Percentiles rank a stretch among this genome's conserved stretches.
Evolutionary conservation across 2,888 invertebrate genomes (phyloP).

Genomic region (Acholoe squamosa): DNA sequence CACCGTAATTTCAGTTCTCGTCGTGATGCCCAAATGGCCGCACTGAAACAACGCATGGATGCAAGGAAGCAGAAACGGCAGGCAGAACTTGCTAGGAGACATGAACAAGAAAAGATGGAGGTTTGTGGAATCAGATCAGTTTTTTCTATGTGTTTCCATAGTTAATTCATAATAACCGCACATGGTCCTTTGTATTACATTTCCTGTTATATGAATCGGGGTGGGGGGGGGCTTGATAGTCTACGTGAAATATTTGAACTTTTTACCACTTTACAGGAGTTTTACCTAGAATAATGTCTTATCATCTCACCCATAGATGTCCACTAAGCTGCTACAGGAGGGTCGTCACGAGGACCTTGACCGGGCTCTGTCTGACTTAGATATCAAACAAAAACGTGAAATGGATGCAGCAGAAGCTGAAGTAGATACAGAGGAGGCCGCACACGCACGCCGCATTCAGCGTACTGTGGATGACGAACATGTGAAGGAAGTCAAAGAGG

Average conservation of each 20-base stretch:
- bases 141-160: too few species aligned
- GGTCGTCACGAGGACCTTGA: constrained; percentile 78
- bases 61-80: constrained; percentile 73
- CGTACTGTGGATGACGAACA: constrained; percentile 76
- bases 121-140: constrained; percentile 67
- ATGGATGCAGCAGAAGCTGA: constrained; percentile 76
- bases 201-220: too few species aligned
- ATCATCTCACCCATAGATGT: constrained; percentile 72
- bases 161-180: too few species aligned
- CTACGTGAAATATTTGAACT: too few species aligned
- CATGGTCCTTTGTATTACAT: too few species aligned
- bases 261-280: not conserved
- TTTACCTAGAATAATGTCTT: not conserved
- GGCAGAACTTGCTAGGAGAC: constrained; percentile 74
- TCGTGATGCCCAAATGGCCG: constrained; percentile 74
- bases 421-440: constrained; percentile 77
- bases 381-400: constrained; percentile 75
- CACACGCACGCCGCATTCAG: constrained; percentile 74
- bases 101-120: constrained; percentile 78
- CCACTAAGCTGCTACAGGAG: constrained; percentile 77
- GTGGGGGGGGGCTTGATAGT: too few species aligned
- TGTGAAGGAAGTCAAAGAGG: constrained; percentile 69
- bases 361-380: constrained; percentile 73
- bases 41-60: constrained; percentile 75
- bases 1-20: constrained; percentile 71